A percentile compares a stretch with the other conserved stretches of the same genome.
Evolutionary conservation across 2,888 invertebrate species (phyloP).

Genomic region (Podotricha telesiphe): DNA sequence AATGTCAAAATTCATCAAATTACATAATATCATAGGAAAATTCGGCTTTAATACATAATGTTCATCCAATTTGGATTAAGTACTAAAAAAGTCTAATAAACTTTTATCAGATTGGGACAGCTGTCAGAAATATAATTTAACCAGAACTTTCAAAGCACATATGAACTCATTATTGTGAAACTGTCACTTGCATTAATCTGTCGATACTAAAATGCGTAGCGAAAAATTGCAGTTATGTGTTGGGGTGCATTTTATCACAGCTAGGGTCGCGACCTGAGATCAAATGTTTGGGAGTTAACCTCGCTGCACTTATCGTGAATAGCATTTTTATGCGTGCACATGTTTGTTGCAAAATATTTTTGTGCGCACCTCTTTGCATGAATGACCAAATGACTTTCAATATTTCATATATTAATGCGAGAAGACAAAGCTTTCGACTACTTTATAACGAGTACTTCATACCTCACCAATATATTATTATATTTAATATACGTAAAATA

Average conservation of each 20-base stretch:
- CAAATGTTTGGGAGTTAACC: constrained; percentile 59
- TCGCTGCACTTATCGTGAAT: constrained; percentile 55
- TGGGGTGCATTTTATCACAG: constrained; percentile 68
- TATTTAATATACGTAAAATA: no score
- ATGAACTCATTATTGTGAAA: constrained; percentile 36
- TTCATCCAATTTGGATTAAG: not conserved
- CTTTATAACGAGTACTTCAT: no score
- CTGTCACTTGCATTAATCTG: constrained; percentile 39
- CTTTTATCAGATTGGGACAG: not conserved
- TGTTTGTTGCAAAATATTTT: not conserved
- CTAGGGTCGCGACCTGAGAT: constrained; percentile 64
- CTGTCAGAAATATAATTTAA: constrained; percentile 8
- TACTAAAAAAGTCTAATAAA: not conserved
- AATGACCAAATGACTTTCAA: no score
- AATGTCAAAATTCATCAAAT: no score
- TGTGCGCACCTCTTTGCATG: not conserved
- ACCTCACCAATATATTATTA: no score
- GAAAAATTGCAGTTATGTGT: constrained; percentile 68
- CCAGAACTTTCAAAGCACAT: constrained; percentile 16
- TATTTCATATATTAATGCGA: no score
- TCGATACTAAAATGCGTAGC: constrained; percentile 57
- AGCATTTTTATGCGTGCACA: constrained; percentile 17
- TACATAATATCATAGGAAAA: no score
- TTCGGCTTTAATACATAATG: no score
- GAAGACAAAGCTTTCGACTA: no score